These are phyloP conservation scores for Nannoperca australis DNA, from an alignment of 2,797 vertebrate species.

Conservation along the genomic window DNA sequence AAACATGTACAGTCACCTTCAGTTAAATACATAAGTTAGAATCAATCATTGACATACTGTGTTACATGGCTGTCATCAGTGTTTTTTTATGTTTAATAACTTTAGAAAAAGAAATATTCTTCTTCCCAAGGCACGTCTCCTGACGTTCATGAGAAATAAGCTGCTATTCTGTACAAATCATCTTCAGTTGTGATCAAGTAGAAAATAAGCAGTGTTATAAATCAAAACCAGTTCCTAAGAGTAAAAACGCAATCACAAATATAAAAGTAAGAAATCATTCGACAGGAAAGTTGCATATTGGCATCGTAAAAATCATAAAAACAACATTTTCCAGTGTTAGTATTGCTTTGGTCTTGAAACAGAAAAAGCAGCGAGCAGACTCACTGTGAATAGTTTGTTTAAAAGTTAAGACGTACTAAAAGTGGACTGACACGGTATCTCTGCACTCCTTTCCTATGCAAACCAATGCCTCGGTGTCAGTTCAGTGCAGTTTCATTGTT, in stretches of 20 bases:
- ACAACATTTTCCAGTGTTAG: conserved; percentile 56
- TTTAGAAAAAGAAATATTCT: conserved; percentile 45
- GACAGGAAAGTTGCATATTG: conserved; percentile 44
- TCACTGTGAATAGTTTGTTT: not conserved
- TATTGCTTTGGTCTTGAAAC: conserved; percentile 74
- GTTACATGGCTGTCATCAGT: conserved; percentile 45
- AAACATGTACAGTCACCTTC: conserved; percentile 59
- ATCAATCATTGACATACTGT: conserved; percentile 44
- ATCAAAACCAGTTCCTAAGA: conserved; percentile 47
- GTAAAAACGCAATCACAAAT: conserved; percentile 72
- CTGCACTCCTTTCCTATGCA: not conserved
- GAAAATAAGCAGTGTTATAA: conserved; percentile 63
- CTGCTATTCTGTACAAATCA: conserved; percentile 56
- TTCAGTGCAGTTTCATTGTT: not conserved
- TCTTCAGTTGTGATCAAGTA: conserved; percentile 42
- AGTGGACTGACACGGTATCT: not conserved
- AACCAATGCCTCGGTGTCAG: not conserved
- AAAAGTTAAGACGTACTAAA: not conserved
- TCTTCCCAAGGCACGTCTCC: conserved; percentile 61
- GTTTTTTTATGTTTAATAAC: conserved; percentile 30
- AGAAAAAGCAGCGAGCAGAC: conserved; percentile 1
- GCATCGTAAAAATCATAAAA: conserved; percentile 48
- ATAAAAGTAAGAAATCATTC: conserved; percentile 76
- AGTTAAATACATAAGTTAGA: conserved; percentile 80
- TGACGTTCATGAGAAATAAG: conserved; percentile 78